Evolutionary conservation across 2,113 vertebrate genomes (phyloP).

Genomic region (Hyaena hyaena): DNA sequence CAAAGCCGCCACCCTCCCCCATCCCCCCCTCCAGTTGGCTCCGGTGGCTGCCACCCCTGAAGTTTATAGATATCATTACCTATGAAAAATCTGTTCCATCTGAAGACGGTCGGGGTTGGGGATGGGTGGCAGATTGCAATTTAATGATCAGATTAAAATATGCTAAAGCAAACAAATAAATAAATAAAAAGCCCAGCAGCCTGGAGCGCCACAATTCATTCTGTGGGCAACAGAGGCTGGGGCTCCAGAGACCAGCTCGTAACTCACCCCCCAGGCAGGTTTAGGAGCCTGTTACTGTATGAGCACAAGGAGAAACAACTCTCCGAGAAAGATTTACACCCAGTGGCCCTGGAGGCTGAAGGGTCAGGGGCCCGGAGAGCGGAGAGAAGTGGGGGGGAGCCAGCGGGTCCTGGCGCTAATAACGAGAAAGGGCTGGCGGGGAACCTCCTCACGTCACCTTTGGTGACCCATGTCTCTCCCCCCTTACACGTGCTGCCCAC

Average conservation of each 20-base stretch:
- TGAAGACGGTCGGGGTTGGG: slow-evolving; percentile 32
- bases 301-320: slow-evolving; percentile 65
- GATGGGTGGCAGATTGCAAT: slow-evolving; percentile 80
- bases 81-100: slow-evolving; percentile 78
- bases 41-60: slow-evolving; percentile 18
- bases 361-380: not conserved
- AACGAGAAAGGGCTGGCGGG: not conserved
- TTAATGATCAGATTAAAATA: slow-evolving; percentile 83
- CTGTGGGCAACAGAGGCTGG: slow-evolving; percentile 62
- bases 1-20: not conserved
- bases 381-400: not conserved
- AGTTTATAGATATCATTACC: slow-evolving; percentile 80
- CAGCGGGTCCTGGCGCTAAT: not conserved
- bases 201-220: slow-evolving; percentile 62
- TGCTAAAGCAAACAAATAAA: slow-evolving; percentile 80
- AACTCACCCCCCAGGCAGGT: slow-evolving; percentile 72
- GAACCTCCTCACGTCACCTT: not conserved
- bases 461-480: no score
- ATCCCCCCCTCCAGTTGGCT: not conserved
- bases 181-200: slow-evolving; percentile 71
- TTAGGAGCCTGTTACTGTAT: slow-evolving; percentile 65
- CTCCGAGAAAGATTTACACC: slow-evolving; percentile 55
- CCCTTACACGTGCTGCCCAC: not conserved
- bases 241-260: slow-evolving; percentile 58
- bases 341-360: not conserved